These are phyloP conservation scores for Bucorvus abyssinicus DNA, from an alignment of 2,797 vertebrate genomes.

Conservation along the genomic window DNA sequence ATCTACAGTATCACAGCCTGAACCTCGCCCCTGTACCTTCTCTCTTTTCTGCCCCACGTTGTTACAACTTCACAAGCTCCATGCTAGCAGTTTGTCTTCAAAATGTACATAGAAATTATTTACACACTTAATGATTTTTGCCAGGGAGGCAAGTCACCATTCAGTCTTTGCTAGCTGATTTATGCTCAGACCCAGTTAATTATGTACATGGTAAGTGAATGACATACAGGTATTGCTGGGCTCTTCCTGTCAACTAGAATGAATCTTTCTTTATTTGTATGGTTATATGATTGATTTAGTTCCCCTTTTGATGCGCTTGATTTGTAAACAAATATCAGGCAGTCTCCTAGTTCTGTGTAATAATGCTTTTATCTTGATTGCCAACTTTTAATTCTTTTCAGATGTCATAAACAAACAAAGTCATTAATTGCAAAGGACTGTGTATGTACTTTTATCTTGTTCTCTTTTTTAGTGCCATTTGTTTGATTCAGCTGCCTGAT, in stretches of 20 bases:
- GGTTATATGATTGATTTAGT: neutral
- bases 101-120: neutral
- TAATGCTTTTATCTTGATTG: neutral
- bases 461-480: neutral
- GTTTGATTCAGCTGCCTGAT: neutral
- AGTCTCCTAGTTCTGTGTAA: neutral
- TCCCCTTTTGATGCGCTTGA: neutral
- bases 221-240: neutral
- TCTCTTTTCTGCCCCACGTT: neutral
- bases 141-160: neutral
- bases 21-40: neutral
- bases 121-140: neutral
- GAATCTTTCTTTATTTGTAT: neutral
- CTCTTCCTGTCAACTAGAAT: neutral
- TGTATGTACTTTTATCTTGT: neutral
- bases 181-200: neutral
- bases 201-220: neutral
- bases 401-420: neutral
- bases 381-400: neutral
- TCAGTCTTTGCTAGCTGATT: neutral
- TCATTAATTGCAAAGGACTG: neutral
- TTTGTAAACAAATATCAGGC: neutral
- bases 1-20: neutral
- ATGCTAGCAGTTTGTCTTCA: neutral
- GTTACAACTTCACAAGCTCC: neutral